phyloP scores from a whole-genome alignment of 2,888 invertebrate genomes.

The Mantis religiosa region DNA sequence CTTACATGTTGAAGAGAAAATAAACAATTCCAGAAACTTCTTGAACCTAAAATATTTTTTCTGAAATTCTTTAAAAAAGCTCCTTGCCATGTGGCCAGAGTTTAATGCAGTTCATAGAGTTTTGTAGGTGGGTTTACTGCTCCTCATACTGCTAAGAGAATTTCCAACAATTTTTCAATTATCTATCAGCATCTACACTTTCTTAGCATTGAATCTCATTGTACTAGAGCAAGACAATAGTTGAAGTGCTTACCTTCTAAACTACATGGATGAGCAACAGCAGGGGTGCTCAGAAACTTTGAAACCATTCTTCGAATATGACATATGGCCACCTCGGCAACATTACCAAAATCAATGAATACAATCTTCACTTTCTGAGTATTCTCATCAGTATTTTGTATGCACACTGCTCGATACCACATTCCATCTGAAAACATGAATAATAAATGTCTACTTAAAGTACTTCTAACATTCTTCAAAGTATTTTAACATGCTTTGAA shows the following conservation, averaged over 20 bases:
- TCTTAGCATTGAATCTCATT: not conserved
- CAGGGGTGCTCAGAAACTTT: not conserved
- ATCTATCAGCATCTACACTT: no score
- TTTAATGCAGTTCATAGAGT: no score
- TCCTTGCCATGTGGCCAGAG: no score
- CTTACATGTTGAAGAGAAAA: no score
- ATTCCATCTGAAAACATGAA: not conserved
- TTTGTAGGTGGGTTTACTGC: no score
- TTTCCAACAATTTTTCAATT: no score
- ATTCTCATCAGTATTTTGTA: not conserved
- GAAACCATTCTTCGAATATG: not conserved
- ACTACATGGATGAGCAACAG: not conserved
- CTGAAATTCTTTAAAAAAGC: no score
- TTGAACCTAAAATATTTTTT: no score
- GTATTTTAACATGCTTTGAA: not conserved
- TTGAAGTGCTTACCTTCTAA: not conserved
- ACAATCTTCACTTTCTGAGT: not conserved
- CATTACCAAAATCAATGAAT: slow-evolving; percentile 1
- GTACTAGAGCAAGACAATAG: not conserved
- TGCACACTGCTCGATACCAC: slow-evolving; percentile 2
- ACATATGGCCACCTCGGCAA: not conserved
- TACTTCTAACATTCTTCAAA: not conserved
- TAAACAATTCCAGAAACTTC: no score
- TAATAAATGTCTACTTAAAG: not conserved
- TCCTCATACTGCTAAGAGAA: no score